Evolutionary conservation across 2,888 invertebrate genomes (phyloP).

Genomic region (Drosophila tanythrix): DNA sequence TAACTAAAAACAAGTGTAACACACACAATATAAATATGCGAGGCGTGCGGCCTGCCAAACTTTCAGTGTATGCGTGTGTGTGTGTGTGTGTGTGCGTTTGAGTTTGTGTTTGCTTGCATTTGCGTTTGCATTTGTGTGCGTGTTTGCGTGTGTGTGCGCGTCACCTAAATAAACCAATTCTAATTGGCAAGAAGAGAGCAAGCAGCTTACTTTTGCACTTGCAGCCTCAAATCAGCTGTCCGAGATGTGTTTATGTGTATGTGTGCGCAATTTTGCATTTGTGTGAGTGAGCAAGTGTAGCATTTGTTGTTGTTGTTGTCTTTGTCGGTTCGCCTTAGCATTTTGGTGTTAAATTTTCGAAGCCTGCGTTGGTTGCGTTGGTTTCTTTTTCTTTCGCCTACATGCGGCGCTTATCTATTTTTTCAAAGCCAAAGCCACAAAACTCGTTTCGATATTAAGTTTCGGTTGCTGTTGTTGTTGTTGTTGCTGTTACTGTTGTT

Average conservation of each 20-base stretch:
- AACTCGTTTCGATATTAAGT: conserved; percentile 58
- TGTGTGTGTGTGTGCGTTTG: conserved; percentile 22
- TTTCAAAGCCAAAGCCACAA: conserved; percentile 71
- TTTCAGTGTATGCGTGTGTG: conserved; percentile 26
- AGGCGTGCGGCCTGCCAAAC: conserved; percentile 50
- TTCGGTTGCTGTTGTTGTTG: conserved; percentile 15
- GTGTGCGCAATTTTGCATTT: conserved; percentile 10
- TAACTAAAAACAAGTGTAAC: conserved; percentile 72
- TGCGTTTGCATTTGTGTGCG: conserved; percentile 9
- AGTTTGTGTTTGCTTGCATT: conserved; percentile 23
- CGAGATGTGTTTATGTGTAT: conserved; percentile 10
- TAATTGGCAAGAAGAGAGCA: conserved; percentile 52
- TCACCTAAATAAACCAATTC: conserved; percentile 68
- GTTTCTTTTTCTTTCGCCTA: conserved; percentile 51
- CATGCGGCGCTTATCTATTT: conserved; percentile 56
- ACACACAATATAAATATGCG: conserved; percentile 48
- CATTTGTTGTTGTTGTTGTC: conserved; percentile 28
- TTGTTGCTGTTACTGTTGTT: conserved; percentile 9
- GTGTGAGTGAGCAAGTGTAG: conserved; percentile 15
- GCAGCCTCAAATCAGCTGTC: conserved; percentile 72
- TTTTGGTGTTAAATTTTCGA: conserved; percentile 46
- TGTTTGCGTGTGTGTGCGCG: conserved; percentile 44
- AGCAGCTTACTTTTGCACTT: conserved; percentile 48
- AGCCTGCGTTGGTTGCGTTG: conserved; percentile 44
- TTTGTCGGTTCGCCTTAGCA: conserved; percentile 30